Evolutionary conservation across 1,140 invertebrate species (phyloP), one percentile per base, ranked within the genome.

Genomic region (Diachasmimorpha longicaudata): DNA sequence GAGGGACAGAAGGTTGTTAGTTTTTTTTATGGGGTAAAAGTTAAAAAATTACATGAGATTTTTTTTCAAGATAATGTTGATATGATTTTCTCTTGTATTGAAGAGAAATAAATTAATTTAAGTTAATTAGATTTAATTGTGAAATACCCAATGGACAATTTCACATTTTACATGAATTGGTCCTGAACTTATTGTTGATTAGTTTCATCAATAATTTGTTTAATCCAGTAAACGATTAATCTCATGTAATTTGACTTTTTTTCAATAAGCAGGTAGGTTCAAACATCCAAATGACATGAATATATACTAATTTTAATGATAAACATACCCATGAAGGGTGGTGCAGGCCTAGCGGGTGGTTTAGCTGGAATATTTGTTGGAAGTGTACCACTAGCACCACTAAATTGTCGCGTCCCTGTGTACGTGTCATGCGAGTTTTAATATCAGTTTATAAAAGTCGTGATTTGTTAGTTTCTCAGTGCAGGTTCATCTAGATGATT

Each of bases 271-370:
- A 70, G 72, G 66, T 68, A 75, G 58, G 19, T 25, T 55, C 1
- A 70, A 48, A 19, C 16, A 70, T 70, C 3, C 21, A 79, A 80
- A 77, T 75, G 76, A 16, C 74, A 80, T 74, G 79, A 76, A 77
- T 77, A 66, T 6, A 31, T 77, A 80, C 72, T 44, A 83, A 77
- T 76, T 75, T 39, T 79, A 72, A 77, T 44, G 75, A 77, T 67
- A 74, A 80, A 89, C 88, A 82, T 89, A 89, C 88, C 88, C 80
- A 88, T 85, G 72, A 83, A 86, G 83, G 84, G 84, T 83, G 87
- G 88, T 87, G 86, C 86, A 84, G 88, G 88, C 85, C 88, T 84
- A 84, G 85, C 87, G 77, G 87, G 87, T 87, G 87, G 84, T 84
- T 89, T 89, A 83, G 87, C 85, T 78, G 85, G 76, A 83, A 80